These are phyloP conservation scores for Rafetus swinhoei DNA, from an alignment of 2,113 vertebrate species.

Conservation along the genomic window DNA sequence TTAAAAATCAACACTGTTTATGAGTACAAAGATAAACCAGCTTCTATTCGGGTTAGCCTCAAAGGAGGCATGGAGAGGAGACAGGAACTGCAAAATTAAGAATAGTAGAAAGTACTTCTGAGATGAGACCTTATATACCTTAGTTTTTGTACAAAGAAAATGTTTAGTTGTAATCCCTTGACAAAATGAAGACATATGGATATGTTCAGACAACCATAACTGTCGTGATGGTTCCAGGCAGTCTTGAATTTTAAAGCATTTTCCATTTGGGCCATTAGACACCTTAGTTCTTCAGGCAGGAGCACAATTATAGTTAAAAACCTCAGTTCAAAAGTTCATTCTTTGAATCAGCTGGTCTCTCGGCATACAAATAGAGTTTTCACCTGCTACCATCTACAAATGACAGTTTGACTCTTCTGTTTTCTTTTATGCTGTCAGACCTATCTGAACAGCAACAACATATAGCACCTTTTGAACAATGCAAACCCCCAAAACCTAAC, in stretches of 20 bases:
- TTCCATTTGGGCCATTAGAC: neutral
- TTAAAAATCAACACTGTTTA: neutral
- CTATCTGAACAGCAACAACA: neutral
- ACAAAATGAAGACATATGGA: neutral
- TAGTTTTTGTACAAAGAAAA: neutral
- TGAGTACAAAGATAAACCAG: neutral
- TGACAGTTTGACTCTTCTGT: neutral
- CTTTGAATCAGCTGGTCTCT: neutral
- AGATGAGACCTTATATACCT: neutral
- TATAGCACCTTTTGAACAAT: neutral
- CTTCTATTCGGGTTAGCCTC: neutral
- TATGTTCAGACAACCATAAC: neutral
- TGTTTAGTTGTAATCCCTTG: neutral
- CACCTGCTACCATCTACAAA: fast-evolving
- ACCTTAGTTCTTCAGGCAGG: neutral
- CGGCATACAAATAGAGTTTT: neutral
- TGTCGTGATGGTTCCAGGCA: neutral
- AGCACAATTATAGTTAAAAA: neutral
- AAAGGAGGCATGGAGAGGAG: neutral
- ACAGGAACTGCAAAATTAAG: neutral
- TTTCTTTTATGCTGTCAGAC: neutral
- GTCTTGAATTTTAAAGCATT: neutral
- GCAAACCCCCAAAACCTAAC: neutral
- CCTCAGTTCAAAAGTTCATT: neutral
- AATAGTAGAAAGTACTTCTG: neutral